Conservation (phyloP, 1,140 invertebrate species). For the Condylostylus longicornis region DNA sequence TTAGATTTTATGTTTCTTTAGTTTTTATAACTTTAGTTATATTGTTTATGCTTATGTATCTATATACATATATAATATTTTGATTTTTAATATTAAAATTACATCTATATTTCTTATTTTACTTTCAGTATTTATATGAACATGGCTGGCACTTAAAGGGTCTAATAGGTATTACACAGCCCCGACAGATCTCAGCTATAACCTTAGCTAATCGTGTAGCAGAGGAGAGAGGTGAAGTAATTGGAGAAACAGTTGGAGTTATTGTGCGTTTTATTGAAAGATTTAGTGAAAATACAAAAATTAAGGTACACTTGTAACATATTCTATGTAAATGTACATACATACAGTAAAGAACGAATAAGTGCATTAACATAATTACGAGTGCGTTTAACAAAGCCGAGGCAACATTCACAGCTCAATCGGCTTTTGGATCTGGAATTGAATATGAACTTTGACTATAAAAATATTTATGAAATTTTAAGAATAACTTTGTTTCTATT, state of each 20-base stretch:
- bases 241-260: conserved; percentile 83
- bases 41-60: too few relatives aligned
- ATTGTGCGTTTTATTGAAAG: conserved; percentile 82
- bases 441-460: too few relatives aligned
- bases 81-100: too few relatives aligned
- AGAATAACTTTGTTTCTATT: too few relatives aligned
- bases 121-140: conserved; percentile 74
- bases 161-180: conserved; percentile 81
- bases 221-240: conserved; percentile 63
- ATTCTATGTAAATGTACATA: conserved; percentile 6
- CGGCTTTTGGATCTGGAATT: too few relatives aligned
- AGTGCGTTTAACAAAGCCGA: background rate
- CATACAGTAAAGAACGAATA: background rate
- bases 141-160: conserved; percentile 65
- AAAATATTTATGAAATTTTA: too few relatives aligned
- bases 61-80: too few relatives aligned
- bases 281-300: conserved; percentile 53
- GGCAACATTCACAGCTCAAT: too few relatives aligned
- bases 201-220: conserved; percentile 80
- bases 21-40: too few relatives aligned
- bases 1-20: too few relatives aligned
- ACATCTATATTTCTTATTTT: too few relatives aligned
- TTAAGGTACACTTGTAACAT: conserved; percentile 79
- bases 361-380: background rate
- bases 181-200: conserved; percentile 78